Conservation (phyloP, 2,797 vertebrate species). For the Artibeus lituratus region DNA sequence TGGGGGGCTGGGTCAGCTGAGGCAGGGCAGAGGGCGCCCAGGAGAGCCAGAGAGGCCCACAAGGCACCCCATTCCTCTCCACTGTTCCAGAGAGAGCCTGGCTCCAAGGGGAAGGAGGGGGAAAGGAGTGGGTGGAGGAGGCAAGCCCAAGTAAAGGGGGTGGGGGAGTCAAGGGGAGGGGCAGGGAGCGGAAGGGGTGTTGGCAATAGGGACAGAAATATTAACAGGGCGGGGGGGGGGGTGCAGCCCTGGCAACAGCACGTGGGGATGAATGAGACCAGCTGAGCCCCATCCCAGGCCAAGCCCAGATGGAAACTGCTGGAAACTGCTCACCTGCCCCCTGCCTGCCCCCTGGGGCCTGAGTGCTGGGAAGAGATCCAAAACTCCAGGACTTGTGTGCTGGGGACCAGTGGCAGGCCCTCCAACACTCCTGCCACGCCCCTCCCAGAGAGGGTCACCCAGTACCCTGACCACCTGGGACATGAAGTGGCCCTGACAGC, state of each 20-base stretch:
- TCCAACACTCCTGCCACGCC: too few species aligned
- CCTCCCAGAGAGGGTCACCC: not conserved
- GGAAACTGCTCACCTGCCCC: not conserved
- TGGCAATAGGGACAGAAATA: not conserved
- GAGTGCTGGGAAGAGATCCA: not conserved
- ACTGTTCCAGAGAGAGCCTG: not conserved
- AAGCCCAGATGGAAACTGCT: not conserved
- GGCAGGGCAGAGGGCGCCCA: not conserved
- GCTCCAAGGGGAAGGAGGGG: too few species aligned
- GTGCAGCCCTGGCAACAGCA: not conserved
- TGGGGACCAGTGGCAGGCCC: too few species aligned
- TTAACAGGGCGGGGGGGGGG: not conserved
- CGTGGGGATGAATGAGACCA: not conserved
- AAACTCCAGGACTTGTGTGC: not conserved
- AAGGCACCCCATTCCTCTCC: not conserved
- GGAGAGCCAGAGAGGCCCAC: not conserved
- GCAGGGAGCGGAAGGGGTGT: not conserved
- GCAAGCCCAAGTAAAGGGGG: not conserved
- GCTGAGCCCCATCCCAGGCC: too few species aligned
- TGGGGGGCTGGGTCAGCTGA: accelerated
- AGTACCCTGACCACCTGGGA: too few species aligned
- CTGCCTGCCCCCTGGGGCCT: not conserved
- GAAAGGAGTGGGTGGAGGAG: not conserved
- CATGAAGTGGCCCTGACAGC: not conserved
- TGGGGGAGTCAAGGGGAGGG: too few species aligned